Base-by-base conservation (phyloP, 1,140 invertebrate species). In the Meloidogyne exigua region DNA sequence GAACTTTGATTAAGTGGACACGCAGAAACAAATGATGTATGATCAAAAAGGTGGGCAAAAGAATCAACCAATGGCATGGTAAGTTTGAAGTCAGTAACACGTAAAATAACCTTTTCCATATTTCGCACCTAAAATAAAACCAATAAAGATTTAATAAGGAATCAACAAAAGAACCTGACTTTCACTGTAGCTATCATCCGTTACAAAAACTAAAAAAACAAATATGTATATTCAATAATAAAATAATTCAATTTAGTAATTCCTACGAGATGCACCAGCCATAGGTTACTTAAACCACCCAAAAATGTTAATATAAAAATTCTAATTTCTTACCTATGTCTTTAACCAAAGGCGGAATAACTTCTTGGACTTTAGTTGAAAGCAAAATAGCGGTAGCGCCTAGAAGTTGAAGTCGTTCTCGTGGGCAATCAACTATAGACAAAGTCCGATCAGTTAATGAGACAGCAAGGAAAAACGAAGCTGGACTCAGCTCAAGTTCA, bases 381-480 rank as follows among this genome's bases (percentile, higher is more conserved):
- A 69, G 66, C 28, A 79, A 75, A 42, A 79, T 28, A 23, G 77
- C 68, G 2, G 77, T 72, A 21, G 77, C 77, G 18, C 77, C 77
- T 2, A 79, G 25, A 4, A 79, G 62, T 57, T 79, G 77, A 39
- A 79, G 66, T 15, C 78, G 81, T 32, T 65, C 78, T 3, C 65
- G 25, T 9, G 77, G 77, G 11, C 78, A 80, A 32, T 79, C 69
- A 13, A 79, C 39, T n/a, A 63, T 23, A 9, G 76, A 79, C 7
- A 79, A 42, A 10, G 68, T 65, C 0, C 77, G 79, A 32, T 79
- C 77, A n/a, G 66, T 49, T 42, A 79, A 25, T 21, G 68, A 79
- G 3, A 79, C 79, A 23, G 77, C 65, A 3, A 79, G 39, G 32
- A 79, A 79, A 21, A 79, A 79, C 2, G 77, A 81, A 21, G 67